These are phyloP conservation scores for Danaus melanippus DNA, from an alignment of 1,140 invertebrate genomes.

Conservation along the genomic window DNA sequence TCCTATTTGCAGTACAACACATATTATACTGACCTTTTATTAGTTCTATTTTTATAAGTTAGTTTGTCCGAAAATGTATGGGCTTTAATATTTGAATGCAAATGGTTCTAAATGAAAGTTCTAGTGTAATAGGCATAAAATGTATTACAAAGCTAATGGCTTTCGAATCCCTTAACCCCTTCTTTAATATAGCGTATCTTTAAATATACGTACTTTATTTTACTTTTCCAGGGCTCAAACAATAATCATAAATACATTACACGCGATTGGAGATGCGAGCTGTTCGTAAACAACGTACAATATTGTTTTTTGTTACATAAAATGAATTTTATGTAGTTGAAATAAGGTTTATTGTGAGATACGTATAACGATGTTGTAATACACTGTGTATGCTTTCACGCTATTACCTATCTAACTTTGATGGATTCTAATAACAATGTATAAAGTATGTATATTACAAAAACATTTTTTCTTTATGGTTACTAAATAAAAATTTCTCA, in stretches of 20 bases:
- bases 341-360: not conserved
- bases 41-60: too few relatives aligned
- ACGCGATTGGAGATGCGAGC: conserved; percentile 57
- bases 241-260: conserved; percentile 71
- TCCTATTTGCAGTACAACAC: too few relatives aligned
- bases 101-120: not conserved
- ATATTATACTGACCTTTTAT: too few relatives aligned
- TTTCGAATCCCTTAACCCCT: conserved; percentile 29
- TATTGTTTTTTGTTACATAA: conserved; percentile 1
- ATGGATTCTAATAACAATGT: conserved; percentile 42
- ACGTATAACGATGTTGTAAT: not conserved
- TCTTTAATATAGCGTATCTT: conserved; percentile 18
- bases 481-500: too few relatives aligned
- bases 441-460: too few relatives aligned
- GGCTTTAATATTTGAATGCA: too few relatives aligned
- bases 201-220: conserved; percentile 24
- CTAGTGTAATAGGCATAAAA: not conserved
- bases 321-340: not conserved
- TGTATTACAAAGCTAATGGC: conserved; percentile 23
- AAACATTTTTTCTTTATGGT: too few relatives aligned
- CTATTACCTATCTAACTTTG: conserved; percentile 66
- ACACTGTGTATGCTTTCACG: conserved; percentile 18
- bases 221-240: conserved; percentile 38
- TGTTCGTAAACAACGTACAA: conserved; percentile 52
- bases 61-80: too few relatives aligned